These are phyloP conservation scores for Pungitius pungitius DNA, from an alignment of 2,113 vertebrate genomes.

Conservation along the genomic window DNA sequence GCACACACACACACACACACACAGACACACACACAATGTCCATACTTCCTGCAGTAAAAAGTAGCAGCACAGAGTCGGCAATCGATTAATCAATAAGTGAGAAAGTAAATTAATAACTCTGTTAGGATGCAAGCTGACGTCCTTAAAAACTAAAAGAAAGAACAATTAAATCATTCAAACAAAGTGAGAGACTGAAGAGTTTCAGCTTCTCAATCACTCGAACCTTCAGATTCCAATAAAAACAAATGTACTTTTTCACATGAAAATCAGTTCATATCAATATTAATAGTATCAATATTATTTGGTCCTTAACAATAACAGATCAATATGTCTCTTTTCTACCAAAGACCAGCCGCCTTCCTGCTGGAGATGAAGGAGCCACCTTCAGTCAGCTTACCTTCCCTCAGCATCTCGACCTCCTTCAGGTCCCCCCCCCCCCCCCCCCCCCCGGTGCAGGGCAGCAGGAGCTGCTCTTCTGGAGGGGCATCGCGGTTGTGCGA, in stretches of 20 bases:
- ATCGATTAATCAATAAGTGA: background rate
- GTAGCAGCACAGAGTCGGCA: too few relatives aligned
- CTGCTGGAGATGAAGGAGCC: background rate
- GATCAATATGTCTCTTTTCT: too few relatives aligned
- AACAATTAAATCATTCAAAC: too few relatives aligned
- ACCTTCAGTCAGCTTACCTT: conserved; percentile 56
- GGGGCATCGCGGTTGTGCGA: conserved; percentile 28
- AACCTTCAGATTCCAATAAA: too few relatives aligned
- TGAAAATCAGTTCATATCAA: too few relatives aligned
- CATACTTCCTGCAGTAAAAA: background rate
- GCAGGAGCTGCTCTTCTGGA: conserved; percentile 11
- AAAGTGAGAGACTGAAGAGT: too few relatives aligned
- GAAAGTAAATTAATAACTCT: background rate
- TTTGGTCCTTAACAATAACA: too few relatives aligned
- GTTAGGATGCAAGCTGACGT: background rate
- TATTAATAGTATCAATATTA: too few relatives aligned
- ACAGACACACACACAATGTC: background rate
- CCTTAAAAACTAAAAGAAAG: background rate
- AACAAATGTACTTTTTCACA: too few relatives aligned
- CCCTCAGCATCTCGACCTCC: conserved; percentile 18
- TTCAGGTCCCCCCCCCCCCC: too few relatives aligned
- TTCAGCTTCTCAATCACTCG: too few relatives aligned
- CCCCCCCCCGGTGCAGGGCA: too few relatives aligned
- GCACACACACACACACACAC: background rate
- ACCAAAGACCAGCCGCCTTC: background rate